phyloP scores from a whole-genome alignment of 1,140 invertebrate genomes.

The Acromyrmex heyeri region DNA sequence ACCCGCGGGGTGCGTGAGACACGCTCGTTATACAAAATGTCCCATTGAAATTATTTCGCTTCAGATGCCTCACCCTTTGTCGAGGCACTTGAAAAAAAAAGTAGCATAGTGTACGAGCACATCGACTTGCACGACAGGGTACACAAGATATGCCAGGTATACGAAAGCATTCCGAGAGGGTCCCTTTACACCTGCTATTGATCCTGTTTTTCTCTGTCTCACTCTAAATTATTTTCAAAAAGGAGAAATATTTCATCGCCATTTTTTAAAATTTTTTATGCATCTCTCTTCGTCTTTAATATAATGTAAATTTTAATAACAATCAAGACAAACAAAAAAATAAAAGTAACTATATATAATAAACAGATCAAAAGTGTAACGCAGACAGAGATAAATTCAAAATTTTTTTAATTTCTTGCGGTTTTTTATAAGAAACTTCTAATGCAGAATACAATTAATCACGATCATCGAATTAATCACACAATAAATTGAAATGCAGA shows the following conservation, averaged over 20 bases:
- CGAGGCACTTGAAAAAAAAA: constrained; percentile 48
- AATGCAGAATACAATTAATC: too few species aligned
- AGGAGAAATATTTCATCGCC: background rate
- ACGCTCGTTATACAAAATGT: constrained; percentile 74
- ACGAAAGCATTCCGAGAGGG: background rate
- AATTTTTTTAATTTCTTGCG: background rate
- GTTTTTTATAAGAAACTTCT: background rate
- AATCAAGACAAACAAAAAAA: background rate
- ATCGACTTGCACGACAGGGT: constrained; percentile 4
- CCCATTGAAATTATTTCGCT: constrained; percentile 73
- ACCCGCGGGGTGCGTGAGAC: constrained; percentile 76
- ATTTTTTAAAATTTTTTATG: background rate
- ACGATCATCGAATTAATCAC: background rate
- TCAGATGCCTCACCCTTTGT: constrained; percentile 65
- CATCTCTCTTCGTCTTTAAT: background rate
- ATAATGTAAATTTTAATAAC: background rate
- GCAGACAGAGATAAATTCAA: background rate
- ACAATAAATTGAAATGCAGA: background rate
- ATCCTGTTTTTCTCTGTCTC: background rate
- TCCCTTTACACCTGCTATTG: constrained; percentile 28
- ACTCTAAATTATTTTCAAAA: constrained; percentile 2
- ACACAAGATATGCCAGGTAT: constrained; percentile 27
- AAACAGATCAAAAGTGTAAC: background rate
- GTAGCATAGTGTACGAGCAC: background rate
- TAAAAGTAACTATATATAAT: background rate